These are phyloP conservation scores for Cremastinae sp. DNA, from an alignment of 2,888 invertebrate species.

Conservation along the genomic window DNA sequence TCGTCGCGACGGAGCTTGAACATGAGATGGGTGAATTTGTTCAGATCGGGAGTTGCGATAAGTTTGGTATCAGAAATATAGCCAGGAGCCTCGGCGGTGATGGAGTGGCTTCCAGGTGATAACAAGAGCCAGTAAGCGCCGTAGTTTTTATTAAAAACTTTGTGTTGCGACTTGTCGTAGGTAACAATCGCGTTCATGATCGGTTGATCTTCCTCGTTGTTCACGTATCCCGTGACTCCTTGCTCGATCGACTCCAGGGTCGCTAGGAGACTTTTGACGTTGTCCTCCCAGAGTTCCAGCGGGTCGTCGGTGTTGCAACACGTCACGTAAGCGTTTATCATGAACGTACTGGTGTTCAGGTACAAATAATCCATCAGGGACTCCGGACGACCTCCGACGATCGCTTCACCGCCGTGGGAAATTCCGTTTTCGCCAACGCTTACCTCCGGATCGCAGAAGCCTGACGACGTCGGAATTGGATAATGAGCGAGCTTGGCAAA, in stretches of 20 bases:
- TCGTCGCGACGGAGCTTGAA: slow-evolving; percentile 86
- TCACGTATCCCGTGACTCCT: slow-evolving; percentile 74
- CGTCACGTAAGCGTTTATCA: slow-evolving; percentile 75
- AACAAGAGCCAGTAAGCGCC: slow-evolving; percentile 77
- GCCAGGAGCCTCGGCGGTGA: slow-evolving; percentile 83
- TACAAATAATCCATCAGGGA: slow-evolving; percentile 76
- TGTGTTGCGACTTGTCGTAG: slow-evolving; percentile 73
- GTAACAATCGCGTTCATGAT: slow-evolving; percentile 71
- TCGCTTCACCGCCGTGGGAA: slow-evolving; percentile 67
- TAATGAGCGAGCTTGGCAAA: slow-evolving; percentile 71
- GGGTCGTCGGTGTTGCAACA: slow-evolving; percentile 75
- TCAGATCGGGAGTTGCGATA: slow-evolving; percentile 76
- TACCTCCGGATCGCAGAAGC: slow-evolving; percentile 64
- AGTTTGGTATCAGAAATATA: slow-evolving; percentile 83
- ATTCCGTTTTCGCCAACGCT: slow-evolving; percentile 65
- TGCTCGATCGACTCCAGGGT: slow-evolving; percentile 68
- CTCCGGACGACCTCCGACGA: slow-evolving; percentile 62
- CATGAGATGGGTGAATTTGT: slow-evolving; percentile 79
- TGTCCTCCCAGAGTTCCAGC: slow-evolving; percentile 71
- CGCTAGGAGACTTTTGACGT: slow-evolving; percentile 72
- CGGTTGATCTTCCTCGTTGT: slow-evolving; percentile 72
- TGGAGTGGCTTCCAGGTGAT: slow-evolving; percentile 80
- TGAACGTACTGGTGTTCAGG: slow-evolving; percentile 74
- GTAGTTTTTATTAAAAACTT: slow-evolving; percentile 66
- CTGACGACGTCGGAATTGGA: slow-evolving; percentile 57